These are phyloP conservation scores for Drosophila infuscata DNA, from an alignment of 2,888 invertebrate genomes.

Conservation along the genomic window DNA sequence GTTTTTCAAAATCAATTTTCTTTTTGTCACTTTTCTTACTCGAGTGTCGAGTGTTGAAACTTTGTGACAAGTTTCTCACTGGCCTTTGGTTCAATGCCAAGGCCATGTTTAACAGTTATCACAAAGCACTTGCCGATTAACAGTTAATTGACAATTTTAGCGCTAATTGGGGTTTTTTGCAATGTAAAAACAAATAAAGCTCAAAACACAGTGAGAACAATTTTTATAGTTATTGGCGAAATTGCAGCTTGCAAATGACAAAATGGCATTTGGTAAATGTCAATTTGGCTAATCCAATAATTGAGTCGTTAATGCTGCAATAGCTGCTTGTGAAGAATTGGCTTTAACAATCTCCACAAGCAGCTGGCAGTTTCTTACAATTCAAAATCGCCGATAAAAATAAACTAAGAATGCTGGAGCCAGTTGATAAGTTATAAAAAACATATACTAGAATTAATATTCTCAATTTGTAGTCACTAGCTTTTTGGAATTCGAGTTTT, in stretches of 20 bases:
- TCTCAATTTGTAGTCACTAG: background rate
- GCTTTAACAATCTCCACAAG: background rate
- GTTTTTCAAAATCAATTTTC: background rate
- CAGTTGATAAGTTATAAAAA: background rate
- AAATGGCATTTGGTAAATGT: background rate
- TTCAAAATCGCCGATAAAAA: background rate
- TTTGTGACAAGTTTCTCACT: background rate
- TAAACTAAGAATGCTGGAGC: background rate
- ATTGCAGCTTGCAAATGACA: background rate
- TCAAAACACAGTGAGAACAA: background rate
- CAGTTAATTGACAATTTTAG: background rate
- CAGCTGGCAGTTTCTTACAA: background rate
- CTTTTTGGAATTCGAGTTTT: background rate
- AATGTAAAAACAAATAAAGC: background rate
- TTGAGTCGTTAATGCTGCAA: background rate
- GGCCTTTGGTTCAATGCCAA: background rate
- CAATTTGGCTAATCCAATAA: conserved; percentile 4
- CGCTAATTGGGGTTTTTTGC: background rate
- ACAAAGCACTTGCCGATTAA: background rate
- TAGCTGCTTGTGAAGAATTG: background rate
- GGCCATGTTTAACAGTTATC: background rate
- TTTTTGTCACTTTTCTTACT: too few species aligned
- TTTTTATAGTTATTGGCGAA: conserved; percentile 2
- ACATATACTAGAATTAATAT: background rate
- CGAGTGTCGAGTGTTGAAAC: background rate